Conservation (phyloP, 2,888 invertebrate genomes). For the Vannuccia rotundouncinata region DNA sequence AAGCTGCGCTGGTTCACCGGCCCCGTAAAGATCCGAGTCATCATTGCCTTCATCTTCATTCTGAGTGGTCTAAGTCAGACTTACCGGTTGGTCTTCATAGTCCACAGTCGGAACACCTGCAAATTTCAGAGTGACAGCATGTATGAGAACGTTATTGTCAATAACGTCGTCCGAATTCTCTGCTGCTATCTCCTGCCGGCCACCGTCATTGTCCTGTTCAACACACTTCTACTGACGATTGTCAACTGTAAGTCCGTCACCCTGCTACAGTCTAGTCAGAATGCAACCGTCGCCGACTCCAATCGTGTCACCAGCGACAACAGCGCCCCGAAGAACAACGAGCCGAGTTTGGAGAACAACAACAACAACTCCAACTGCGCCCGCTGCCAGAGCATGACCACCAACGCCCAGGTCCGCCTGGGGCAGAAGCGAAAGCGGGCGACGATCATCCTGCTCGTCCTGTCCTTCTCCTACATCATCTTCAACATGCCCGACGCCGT, state of each 20-base stretch:
- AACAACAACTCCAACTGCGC: neutral
- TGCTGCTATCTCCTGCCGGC: conserved; percentile 47
- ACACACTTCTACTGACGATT: conserved; percentile 47
- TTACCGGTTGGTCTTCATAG: conserved; percentile 47
- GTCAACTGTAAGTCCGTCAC: too few species aligned
- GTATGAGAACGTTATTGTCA: neutral
- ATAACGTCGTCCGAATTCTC: neutral
- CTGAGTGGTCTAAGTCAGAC: conserved; percentile 47
- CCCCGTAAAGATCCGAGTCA: conserved; percentile 46
- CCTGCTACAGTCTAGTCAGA: neutral
- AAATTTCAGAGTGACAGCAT: neutral
- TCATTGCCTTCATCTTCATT: conserved; percentile 45
- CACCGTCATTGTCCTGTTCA: conserved; percentile 47
- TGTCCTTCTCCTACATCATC: conserved; percentile 13
- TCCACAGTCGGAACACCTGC: conserved; percentile 40
- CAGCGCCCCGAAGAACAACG: neutral
- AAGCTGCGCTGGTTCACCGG: conserved; percentile 45
- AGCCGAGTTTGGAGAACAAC: too few species aligned
- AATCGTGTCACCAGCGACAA: neutral
- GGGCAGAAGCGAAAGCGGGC: neutral
- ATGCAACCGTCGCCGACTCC: neutral
- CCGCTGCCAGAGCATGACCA: neutral
- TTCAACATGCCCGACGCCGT: too few species aligned
- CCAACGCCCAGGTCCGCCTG: neutral
- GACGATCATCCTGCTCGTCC: neutral